Percentiles rank a stretch among this genome's conserved stretches.
Conservation (phyloP, 2,113 vertebrate genomes). For the cat (Felis catus) region DNA sequence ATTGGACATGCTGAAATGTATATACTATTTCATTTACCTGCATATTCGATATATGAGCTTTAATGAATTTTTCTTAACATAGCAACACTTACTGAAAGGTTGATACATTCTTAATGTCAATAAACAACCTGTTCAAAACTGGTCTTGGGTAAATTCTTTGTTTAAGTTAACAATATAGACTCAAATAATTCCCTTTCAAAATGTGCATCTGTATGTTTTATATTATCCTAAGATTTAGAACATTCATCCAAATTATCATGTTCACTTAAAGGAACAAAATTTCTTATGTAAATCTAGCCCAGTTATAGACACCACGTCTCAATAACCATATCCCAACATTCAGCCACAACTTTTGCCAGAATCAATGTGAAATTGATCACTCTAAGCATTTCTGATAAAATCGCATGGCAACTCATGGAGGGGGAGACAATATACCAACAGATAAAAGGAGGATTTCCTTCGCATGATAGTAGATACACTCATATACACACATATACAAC, state of each 20-base stretch:
- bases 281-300: slow-evolving; percentile 34
- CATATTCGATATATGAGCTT: slow-evolving; percentile 45
- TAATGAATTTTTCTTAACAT: slow-evolving; percentile 37
- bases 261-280: background rate
- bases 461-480: background rate
- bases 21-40: slow-evolving; percentile 58
- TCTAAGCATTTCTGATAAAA: slow-evolving; percentile 52
- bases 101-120: slow-evolving; percentile 57
- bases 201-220: background rate
- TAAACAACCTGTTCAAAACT: slow-evolving; percentile 65
- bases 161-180: background rate
- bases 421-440: background rate
- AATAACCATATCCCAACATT: background rate
- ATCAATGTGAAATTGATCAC: slow-evolving; percentile 16
- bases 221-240: background rate
- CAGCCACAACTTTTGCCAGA: slow-evolving; percentile 55
- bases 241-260: background rate
- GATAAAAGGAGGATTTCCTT: slow-evolving; percentile 41
- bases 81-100: slow-evolving; percentile 46
- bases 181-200: slow-evolving; percentile 10
- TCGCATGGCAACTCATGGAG: background rate
- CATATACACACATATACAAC: background rate
- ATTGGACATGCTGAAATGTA: slow-evolving; percentile 51
- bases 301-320: background rate
- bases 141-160: slow-evolving; percentile 42